phyloP scores from a whole-genome alignment of 2,113 vertebrate genomes.

The Boleophthalmus pectinirostris region DNA sequence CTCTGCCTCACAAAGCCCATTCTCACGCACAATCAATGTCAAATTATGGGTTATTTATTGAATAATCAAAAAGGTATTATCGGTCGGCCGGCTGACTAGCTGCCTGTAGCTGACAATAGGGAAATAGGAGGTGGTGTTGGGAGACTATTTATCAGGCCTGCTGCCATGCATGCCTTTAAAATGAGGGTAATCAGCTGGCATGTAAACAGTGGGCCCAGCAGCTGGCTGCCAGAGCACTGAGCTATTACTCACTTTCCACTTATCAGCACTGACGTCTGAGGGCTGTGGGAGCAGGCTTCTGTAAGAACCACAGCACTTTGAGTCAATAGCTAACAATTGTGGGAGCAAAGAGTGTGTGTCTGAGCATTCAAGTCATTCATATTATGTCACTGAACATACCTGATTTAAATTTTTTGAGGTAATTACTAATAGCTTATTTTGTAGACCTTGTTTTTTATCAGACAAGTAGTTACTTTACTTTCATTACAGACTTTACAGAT shows the following conservation, averaged over 20 bases:
- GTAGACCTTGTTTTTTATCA: background rate
- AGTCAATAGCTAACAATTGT: constrained; percentile 9
- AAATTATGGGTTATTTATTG: constrained; percentile 88
- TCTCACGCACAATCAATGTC: constrained; percentile 83
- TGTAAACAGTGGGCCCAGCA: constrained; percentile 87
- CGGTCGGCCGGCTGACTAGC: constrained; percentile 56
- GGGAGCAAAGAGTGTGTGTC: constrained; percentile 9
- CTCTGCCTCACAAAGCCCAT: constrained; percentile 64
- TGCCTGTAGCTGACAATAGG: constrained; percentile 69
- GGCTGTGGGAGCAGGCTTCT: constrained; percentile 31
- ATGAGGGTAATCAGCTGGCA: constrained; percentile 92
- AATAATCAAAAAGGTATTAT: constrained; percentile 86
- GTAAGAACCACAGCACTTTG: background rate
- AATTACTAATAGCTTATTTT: background rate
- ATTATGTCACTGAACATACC: constrained; percentile 7
- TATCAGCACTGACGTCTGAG: constrained; percentile 64
- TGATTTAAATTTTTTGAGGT: background rate
- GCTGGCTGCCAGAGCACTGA: constrained; percentile 78
- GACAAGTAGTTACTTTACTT: background rate
- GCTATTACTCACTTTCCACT: constrained; percentile 80
- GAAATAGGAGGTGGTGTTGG: constrained; percentile 41
- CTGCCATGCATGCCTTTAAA: constrained; percentile 80
- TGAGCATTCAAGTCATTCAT: constrained; percentile 20
- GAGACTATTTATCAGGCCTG: constrained; percentile 77
- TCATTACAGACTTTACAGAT: background rate